phyloP scores from a whole-genome alignment of 2,797 vertebrate species.

The Sebastes oblongus region DNA sequence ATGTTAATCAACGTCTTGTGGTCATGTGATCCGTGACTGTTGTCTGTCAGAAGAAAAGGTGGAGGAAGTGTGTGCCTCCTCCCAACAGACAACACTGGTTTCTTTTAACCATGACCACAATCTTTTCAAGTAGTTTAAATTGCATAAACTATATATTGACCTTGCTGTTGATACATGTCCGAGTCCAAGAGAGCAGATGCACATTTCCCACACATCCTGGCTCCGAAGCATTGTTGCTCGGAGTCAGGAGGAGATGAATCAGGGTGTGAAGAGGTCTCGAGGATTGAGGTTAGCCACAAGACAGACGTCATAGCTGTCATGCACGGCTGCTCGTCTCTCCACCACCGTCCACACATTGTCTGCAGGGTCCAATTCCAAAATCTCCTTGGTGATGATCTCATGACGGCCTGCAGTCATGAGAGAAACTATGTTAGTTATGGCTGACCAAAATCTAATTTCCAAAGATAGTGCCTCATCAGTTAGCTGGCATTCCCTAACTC shows the following conservation, averaged over 20 bases:
- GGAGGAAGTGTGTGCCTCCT: not conserved
- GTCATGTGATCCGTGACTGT: not conserved
- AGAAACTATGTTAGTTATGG: conserved; percentile 17
- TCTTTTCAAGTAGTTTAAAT: no score
- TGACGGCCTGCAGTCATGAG: conserved; percentile 85
- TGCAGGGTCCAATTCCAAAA: conserved; percentile 87
- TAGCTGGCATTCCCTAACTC: not conserved
- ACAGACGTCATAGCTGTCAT: conserved; percentile 89
- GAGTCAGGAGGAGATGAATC: conserved; percentile 43
- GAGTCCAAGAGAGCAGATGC: not conserved
- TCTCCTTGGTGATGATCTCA: conserved; percentile 91
- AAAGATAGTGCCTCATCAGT: conserved; percentile 5
- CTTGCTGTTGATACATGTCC: not conserved
- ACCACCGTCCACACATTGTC: conserved; percentile 89
- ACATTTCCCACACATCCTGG: not conserved
- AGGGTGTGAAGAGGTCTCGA: conserved; percentile 86
- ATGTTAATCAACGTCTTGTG: not conserved
- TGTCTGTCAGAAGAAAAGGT: no score
- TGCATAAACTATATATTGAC: no score
- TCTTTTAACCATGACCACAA: not conserved
- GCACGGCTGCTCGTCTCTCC: conserved; percentile 87
- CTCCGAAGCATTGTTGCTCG: not conserved
- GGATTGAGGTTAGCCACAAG: conserved; percentile 90
- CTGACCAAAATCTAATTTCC: conserved; percentile 39
- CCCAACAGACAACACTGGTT: not conserved